phyloP scores from a whole-genome alignment of 1,140 invertebrate species.

The Pseudachorutes palmiensis region DNA sequence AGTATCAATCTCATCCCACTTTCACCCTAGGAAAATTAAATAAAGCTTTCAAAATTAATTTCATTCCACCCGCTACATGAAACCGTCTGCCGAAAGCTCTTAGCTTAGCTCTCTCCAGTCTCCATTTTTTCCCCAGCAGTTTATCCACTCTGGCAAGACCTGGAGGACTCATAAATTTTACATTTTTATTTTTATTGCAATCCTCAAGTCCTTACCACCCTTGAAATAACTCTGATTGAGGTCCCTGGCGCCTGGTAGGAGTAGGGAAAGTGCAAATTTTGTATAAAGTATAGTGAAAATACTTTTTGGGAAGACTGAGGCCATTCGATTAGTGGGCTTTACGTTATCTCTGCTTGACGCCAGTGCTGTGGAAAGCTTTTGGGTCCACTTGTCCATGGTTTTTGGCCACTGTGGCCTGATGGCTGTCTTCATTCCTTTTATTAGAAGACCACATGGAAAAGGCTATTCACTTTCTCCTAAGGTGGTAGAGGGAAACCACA shows the following conservation, averaged over 20 bases:
- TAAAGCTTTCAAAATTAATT: constrained; percentile 1
- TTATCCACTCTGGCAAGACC: too few relatives aligned
- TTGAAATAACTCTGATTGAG: too few relatives aligned
- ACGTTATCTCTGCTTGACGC: neutral
- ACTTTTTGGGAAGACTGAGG: neutral
- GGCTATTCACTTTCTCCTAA: neutral
- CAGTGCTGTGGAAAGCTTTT: neutral
- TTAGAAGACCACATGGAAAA: neutral
- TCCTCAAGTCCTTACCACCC: too few relatives aligned
- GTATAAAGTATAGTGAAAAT: too few relatives aligned
- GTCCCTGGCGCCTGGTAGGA: too few relatives aligned
- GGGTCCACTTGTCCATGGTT: neutral
- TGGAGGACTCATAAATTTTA: neutral
- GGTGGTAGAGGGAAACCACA: neutral
- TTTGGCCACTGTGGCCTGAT: neutral
- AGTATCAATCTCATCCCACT: constrained; percentile 1
- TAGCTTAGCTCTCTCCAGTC: neutral
- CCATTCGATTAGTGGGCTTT: constrained; percentile 1
- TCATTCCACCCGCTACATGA: neutral
- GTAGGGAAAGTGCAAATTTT: neutral
- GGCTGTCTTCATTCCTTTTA: neutral
- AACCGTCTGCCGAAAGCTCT: neutral
- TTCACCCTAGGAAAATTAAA: neutral
- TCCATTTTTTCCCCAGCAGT: neutral
- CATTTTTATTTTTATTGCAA: neutral